Evolutionary conservation across 1,140 invertebrate species (phyloP).

Genomic region (Sipha flava): DNA sequence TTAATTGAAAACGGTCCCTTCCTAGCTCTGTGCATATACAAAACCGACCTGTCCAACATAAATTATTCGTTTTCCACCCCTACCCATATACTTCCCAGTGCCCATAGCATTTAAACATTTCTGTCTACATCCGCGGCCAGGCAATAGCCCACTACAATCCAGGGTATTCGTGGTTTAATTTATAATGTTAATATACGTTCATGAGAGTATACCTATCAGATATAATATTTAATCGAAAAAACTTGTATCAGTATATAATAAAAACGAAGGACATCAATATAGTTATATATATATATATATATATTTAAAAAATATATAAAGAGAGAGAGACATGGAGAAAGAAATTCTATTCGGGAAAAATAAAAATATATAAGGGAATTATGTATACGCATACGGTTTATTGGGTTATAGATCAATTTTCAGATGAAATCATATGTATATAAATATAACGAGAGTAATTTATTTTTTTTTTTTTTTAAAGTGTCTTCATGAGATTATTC

Average conservation of each 20-base stretch:
- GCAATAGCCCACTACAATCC: too few relatives aligned
- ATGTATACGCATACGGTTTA: not conserved
- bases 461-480: too few relatives aligned
- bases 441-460: too few relatives aligned
- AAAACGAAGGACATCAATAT: too few relatives aligned
- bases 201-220: not conserved
- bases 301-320: too few relatives aligned
- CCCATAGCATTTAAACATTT: not conserved
- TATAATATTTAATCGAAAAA: not conserved
- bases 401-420: too few relatives aligned
- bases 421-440: too few relatives aligned
- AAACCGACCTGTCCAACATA: conserved; percentile 29
- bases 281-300: too few relatives aligned
- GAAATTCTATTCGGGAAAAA: too few relatives aligned
- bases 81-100: not conserved
- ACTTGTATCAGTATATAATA: too few relatives aligned
- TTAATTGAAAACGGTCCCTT: conserved; percentile 28
- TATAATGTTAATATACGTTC: not conserved
- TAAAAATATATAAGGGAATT: not conserved
- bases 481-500: too few relatives aligned
- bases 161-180: not conserved
- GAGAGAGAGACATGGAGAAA: too few relatives aligned
- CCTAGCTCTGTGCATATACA: not conserved
- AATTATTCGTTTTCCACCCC: conserved; percentile 16
- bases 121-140: not conserved